phyloP scores from a whole-genome alignment of 2,888 invertebrate genomes.

The Urechis unicinctus region DNA sequence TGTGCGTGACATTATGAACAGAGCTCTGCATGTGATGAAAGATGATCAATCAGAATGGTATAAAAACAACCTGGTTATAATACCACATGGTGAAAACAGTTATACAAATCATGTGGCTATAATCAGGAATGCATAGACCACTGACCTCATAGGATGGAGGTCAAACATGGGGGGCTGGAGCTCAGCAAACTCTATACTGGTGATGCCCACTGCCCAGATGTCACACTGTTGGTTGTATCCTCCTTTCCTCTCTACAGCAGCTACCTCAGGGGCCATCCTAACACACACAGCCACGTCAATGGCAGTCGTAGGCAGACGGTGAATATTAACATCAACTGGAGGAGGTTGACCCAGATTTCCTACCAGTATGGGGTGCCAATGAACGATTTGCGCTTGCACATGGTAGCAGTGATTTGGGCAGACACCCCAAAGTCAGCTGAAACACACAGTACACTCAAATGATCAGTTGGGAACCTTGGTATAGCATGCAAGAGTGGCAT shows the following conservation, averaged over 20 bases:
- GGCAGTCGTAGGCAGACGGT: too few species aligned
- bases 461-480: too few species aligned
- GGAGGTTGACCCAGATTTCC: too few species aligned
- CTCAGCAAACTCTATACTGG: conserved; percentile 96
- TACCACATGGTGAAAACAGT: neutral
- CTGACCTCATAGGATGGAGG: conserved; percentile 70
- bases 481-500: too few species aligned
- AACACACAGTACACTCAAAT: too few species aligned
- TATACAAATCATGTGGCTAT: too few species aligned
- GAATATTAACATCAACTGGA: conserved; percentile 1
- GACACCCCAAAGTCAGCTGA: conserved; percentile 96
- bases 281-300: conserved; percentile 46
- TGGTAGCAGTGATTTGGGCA: conserved; percentile 98
- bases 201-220: conserved; percentile 99
- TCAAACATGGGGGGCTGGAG: conserved; percentile 99
- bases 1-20: conserved; percentile 97
- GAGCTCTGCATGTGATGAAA: too few species aligned
- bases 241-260: conserved; percentile 96
- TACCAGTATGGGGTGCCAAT: conserved; percentile 97
- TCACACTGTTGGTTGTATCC: conserved; percentile 99
- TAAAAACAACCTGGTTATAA: neutral
- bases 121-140: too few species aligned
- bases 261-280: conserved; percentile 76
- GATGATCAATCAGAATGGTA: too few species aligned
- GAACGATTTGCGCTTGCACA: conserved; percentile 91